A percentile compares a stretch with the other conserved stretches of the same genome.
Conservation (phyloP, 2,797 vertebrate genomes). For the Onychomys leucogaster region DNA sequence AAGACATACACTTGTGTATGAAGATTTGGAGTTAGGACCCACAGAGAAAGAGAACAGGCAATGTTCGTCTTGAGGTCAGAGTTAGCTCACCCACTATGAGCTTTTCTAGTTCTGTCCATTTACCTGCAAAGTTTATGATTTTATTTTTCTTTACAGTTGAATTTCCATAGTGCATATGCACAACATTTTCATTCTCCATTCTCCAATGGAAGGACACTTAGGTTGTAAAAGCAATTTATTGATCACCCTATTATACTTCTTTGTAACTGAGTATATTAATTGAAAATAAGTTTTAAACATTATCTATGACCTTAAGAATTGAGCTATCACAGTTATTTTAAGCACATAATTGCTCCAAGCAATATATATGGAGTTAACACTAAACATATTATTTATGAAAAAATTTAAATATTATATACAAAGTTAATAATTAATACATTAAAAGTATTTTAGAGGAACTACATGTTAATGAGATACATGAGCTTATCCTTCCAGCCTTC, state of each 20-base stretch:
- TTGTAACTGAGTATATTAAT: constrained; percentile 57
- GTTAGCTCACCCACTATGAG: neutral
- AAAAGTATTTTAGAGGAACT: constrained; percentile 31
- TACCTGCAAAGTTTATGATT: neutral
- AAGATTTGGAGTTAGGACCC: neutral
- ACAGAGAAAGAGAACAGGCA: neutral
- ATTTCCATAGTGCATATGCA: no score
- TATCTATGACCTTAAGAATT: constrained; percentile 25
- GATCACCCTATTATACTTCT: constrained; percentile 41
- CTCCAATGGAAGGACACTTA: neutral
- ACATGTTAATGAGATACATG: constrained; percentile 24
- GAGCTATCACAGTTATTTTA: constrained; percentile 61
- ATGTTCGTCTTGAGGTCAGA: neutral
- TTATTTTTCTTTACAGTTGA: neutral
- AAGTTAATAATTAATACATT: constrained; percentile 43
- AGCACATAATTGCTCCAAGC: constrained; percentile 30
- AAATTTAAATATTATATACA: neutral
- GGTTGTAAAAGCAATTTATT: constrained; percentile 59
- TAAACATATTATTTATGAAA: constrained; percentile 3
- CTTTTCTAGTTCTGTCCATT: neutral
- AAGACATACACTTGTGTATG: neutral
- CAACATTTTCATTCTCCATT: neutral
- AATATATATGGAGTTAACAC: constrained; percentile 44
- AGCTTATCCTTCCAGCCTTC: neutral
- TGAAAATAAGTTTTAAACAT: constrained; percentile 74